These are phyloP conservation scores for Rhamnusium bicolor DNA, from an alignment of 2,888 invertebrate species.

Conservation along the genomic window DNA sequence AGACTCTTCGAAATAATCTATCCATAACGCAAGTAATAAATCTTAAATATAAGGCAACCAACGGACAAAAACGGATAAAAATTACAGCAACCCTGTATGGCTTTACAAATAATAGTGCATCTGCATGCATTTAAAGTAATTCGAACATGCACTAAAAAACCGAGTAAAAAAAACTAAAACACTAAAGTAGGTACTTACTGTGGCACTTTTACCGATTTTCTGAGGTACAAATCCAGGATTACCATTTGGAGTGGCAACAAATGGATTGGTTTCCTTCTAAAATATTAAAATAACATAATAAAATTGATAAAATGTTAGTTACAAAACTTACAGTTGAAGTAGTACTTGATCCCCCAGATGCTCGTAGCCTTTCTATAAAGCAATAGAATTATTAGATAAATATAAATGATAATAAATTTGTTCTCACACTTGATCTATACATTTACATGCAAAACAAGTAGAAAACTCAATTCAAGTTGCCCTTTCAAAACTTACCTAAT, in stretches of 20 bases:
- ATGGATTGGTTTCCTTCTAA: conserved; percentile 85
- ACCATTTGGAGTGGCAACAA: conserved; percentile 89
- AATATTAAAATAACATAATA: conserved; percentile 41
- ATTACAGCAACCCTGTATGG: too few species aligned
- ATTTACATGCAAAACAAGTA: conserved; percentile 24
- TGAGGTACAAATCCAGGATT: conserved; percentile 95
- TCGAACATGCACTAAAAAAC: not conserved
- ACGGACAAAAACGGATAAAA: too few species aligned
- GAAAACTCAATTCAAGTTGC: not conserved
- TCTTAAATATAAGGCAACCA: too few species aligned
- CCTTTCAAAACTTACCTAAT: conserved; percentile 18
- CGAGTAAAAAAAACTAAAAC: not conserved
- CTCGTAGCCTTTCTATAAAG: conserved; percentile 75
- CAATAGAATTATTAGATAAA: conserved; percentile 39
- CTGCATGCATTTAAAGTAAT: too few species aligned
- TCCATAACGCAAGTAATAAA: too few species aligned
- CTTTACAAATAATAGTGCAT: too few species aligned
- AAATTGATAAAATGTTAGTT: conserved; percentile 25
- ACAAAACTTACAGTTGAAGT: conserved; percentile 70
- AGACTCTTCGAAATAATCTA: too few species aligned
- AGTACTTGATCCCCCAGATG: conserved; percentile 73
- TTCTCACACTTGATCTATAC: conserved; percentile 11
- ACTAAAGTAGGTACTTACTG: conserved; percentile 66
- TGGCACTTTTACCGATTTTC: conserved; percentile 85
- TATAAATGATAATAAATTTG: not conserved